Base-by-base conservation (phyloP, 2,797 vertebrate species). In the Danionella dracula region DNA sequence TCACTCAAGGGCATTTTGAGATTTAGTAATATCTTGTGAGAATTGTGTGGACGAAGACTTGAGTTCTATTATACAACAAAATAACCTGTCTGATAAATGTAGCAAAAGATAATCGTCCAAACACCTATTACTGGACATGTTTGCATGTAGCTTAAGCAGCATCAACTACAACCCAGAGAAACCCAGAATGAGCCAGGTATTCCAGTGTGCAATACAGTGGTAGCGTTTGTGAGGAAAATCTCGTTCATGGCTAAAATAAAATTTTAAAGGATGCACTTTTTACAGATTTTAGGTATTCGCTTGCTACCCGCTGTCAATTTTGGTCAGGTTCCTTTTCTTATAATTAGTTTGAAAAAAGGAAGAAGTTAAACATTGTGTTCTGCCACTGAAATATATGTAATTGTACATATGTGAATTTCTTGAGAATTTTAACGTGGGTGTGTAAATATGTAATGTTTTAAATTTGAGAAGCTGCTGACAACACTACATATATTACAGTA, bases 361-460 rank as follows among this genome's bases (percentile, higher is more conserved):
- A 83, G 78, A 83, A 84, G 2, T 40, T 40, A 61, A 78, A 91
- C 85, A 81, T 73, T 84, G 85, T 90, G 89, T 85, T 27, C 23
- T 90, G 89, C 89, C 89, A 87, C 89, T 92, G 87, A 85, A 89
- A 86, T 85, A 84, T 90, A 88, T n/a, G n/a, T n/a, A n/a, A n/a
- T 90, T 93, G 92, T 91, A 89, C 91, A 92, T 90, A 89, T 90
- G 90, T 94, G 90, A 92, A 86, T 88, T 85, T 85, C 87, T 68
- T 84, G 80, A 88, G n/a, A n/a, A 90, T 86, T 93, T n/a, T 87
- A 91, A 88, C 90, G 90, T 93, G 89, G 88, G 90, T 74, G 71
- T 90, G 89, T 90, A 89, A 81, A 90, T 90, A 90, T 82, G 77
- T 79, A 79, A 76, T 84, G 82, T 84, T 83, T 81, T 72, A 75